Evolutionary conservation across 2,797 vertebrate species (phyloP).

Genomic region (Protosalanx chinensis): DNA sequence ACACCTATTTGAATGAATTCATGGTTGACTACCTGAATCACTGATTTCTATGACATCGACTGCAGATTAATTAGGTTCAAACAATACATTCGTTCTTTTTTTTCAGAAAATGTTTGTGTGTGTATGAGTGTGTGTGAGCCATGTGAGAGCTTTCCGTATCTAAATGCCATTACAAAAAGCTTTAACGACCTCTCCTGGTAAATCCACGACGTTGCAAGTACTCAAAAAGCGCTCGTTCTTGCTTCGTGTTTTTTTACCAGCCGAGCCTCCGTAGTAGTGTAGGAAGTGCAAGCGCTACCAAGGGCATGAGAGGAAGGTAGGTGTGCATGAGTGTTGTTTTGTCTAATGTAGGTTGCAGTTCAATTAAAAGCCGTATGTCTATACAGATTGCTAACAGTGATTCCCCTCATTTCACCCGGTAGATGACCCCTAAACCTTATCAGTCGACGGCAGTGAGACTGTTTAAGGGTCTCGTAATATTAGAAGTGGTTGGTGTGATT

Average conservation of each 20-base stretch:
- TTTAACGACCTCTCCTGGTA: slow-evolving; percentile 10
- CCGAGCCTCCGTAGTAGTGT: slow-evolving; percentile 15
- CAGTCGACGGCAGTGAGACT: slow-evolving; percentile 51
- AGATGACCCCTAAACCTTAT: slow-evolving; percentile 59
- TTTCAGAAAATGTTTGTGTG: not conserved
- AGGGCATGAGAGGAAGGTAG: slow-evolving; percentile 7
- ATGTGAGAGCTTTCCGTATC: too few relatives aligned
- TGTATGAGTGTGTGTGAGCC: not conserved
- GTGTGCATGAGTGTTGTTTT: not conserved
- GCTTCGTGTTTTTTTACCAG: slow-evolving; percentile 3
- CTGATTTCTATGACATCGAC: not conserved
- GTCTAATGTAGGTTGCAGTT: too few relatives aligned
- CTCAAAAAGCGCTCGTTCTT: not conserved
- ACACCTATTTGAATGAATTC: not conserved
- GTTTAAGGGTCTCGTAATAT: slow-evolving; percentile 56
- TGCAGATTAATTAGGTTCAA: not conserved
- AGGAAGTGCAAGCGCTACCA: slow-evolving; percentile 10
- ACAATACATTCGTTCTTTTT: not conserved
- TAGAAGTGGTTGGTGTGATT: slow-evolving; percentile 63
- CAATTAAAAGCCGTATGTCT: too few relatives aligned
- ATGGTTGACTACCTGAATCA: not conserved
- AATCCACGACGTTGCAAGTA: not conserved
- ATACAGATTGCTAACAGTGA: not conserved
- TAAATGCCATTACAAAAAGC: not conserved
- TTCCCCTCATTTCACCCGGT: not conserved